These are phyloP conservation scores for Melinaea marsaeus DNA, from an alignment of 2,888 invertebrate genomes.

Conservation along the genomic window DNA sequence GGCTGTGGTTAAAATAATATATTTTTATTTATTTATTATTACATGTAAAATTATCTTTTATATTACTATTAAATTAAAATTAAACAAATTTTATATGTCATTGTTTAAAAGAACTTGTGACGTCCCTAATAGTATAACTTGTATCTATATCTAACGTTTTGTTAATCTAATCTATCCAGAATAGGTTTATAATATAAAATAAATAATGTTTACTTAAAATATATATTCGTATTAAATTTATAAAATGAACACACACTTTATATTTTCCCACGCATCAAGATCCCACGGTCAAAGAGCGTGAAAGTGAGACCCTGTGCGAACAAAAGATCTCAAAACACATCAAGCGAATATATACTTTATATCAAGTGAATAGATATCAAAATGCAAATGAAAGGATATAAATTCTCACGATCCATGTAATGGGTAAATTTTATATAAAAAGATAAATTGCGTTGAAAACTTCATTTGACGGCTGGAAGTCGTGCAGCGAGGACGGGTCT, in stretches of 20 bases:
- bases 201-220: too few species aligned
- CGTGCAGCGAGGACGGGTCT: neutral
- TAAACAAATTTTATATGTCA: neutral
- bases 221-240: too few species aligned
- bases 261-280: constrained; percentile 29
- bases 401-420: constrained; percentile 18
- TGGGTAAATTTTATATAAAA: constrained; percentile 16
- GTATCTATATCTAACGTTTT: neutral
- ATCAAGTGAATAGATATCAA: neutral
- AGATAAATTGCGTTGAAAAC: constrained; percentile 11
- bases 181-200: neutral
- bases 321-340: constrained; percentile 19
- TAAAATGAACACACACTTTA: constrained; percentile 6
- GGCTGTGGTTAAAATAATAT: neutral
- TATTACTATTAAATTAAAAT: neutral
- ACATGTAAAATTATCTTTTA: neutral
- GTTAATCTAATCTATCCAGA: neutral
- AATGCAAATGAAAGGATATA: neutral
- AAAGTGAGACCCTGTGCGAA: constrained; percentile 34
- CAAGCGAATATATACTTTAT: constrained; percentile 19
- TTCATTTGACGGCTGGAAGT: neutral
- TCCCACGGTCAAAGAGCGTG: constrained; percentile 37
- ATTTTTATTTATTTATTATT: neutral
- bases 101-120: neutral
- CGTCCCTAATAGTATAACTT: neutral